phyloP scores from a whole-genome alignment of 2,797 vertebrate species.

The Lutjanus campechanus region DNA sequence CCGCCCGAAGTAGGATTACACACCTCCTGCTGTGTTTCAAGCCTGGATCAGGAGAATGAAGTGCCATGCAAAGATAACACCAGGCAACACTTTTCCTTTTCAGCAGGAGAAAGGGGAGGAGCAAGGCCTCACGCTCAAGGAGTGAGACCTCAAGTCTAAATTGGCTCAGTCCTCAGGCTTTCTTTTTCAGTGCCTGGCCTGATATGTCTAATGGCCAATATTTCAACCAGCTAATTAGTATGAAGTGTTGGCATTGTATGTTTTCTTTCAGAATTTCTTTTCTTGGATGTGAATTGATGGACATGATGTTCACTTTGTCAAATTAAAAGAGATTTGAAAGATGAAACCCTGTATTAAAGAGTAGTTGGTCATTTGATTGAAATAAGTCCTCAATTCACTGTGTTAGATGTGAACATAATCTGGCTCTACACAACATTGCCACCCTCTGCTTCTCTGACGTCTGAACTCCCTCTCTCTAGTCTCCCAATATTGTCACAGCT shows the following conservation, averaged over 20 bases:
- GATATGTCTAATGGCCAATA: not conserved
- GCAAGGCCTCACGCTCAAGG: not conserved
- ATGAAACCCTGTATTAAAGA: not conserved
- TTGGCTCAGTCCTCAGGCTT: slow-evolving; percentile 28
- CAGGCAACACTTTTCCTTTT: slow-evolving; percentile 54
- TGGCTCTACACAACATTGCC: too few species aligned
- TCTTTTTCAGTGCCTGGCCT: slow-evolving; percentile 1
- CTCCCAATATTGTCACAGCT: too few species aligned
- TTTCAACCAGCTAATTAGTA: slow-evolving; percentile 9
- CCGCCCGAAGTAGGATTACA: slow-evolving; percentile 75
- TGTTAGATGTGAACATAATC: too few species aligned
- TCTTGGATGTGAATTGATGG: not conserved
- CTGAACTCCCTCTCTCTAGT: too few species aligned
- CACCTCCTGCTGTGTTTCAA: slow-evolving; percentile 74
- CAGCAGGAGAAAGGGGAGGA: slow-evolving; percentile 29
- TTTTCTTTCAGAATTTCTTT: not conserved
- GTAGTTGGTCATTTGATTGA: too few species aligned
- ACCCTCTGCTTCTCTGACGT: too few species aligned
- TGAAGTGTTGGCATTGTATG: not conserved
- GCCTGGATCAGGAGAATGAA: slow-evolving; percentile 69
- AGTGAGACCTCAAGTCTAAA: slow-evolving; percentile 9
- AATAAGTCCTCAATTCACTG: too few species aligned
- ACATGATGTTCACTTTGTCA: not conserved
- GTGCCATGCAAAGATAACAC: slow-evolving; percentile 53
- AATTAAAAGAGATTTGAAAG: not conserved